These are phyloP conservation scores for Hydroisotoma schaefferi DNA, from an alignment of 2,888 invertebrate species.

Conservation along the genomic window DNA sequence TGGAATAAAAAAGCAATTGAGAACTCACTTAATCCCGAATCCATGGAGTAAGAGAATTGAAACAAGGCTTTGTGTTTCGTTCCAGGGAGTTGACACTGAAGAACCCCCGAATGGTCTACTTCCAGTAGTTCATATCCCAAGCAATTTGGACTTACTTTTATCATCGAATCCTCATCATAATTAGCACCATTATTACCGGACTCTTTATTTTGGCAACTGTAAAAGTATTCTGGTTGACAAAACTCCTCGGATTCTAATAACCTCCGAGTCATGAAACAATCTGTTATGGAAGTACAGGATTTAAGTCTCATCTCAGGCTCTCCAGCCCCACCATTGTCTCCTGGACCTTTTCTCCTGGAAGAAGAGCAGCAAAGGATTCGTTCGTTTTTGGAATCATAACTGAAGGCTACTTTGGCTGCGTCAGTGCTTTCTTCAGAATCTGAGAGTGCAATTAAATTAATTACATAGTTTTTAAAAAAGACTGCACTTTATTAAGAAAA, in stretches of 20 bases:
- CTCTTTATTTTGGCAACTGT: too few species aligned
- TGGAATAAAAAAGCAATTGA: too few species aligned
- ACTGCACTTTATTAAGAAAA: too few species aligned
- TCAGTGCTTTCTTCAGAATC: too few species aligned
- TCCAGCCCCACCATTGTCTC: not conserved
- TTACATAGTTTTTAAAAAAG: too few species aligned
- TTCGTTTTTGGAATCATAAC: too few species aligned
- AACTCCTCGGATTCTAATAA: not conserved
- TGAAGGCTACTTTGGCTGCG: too few species aligned
- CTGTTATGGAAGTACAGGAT: constrained; percentile 31
- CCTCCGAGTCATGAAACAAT: constrained; percentile 14
- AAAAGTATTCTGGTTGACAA: too few species aligned
- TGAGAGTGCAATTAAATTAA: too few species aligned
- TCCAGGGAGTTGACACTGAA: constrained; percentile 16
- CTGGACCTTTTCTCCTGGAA: constrained; percentile 9
- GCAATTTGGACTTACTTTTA: constrained; percentile 14
- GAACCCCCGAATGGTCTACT: constrained; percentile 19
- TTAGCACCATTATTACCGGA: too few species aligned
- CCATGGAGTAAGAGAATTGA: not conserved
- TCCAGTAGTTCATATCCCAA: constrained; percentile 21
- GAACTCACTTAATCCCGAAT: constrained; percentile 4
- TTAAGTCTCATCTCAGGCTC: constrained; percentile 28
- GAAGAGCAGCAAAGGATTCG: constrained; percentile 30
- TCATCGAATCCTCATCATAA: not conserved
- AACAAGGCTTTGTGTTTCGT: constrained; percentile 3